Evolutionary conservation across 2,888 invertebrate species (phyloP).

Genomic region (Leptinotarsa rubiginosa): DNA sequence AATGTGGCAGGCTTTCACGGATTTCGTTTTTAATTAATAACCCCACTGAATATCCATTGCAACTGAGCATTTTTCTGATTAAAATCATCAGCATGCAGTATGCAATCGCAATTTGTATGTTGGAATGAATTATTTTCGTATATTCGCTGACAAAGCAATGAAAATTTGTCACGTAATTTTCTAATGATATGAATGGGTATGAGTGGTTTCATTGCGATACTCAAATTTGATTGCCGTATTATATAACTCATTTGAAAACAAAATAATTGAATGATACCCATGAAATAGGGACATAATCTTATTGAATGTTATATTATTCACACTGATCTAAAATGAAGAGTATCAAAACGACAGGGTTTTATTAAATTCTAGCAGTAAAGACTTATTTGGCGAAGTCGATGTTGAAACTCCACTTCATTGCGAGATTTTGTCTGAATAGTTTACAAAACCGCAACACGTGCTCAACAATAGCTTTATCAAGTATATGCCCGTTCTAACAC

Average conservation of each 20-base stretch:
- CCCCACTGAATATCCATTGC: conserved; percentile 12
- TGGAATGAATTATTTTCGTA: conserved; percentile 29
- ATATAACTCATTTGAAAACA: neutral
- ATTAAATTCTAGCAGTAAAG: too few species aligned
- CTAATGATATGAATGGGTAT: conserved; percentile 6
- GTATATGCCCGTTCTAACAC: too few species aligned
- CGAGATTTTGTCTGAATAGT: too few species aligned
- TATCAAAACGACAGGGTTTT: too few species aligned
- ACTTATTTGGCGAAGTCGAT: neutral
- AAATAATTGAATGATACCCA: neutral
- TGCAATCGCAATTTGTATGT: conserved; percentile 15
- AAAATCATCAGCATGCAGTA: conserved; percentile 15
- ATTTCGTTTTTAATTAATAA: conserved; percentile 17
- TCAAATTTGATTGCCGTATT: conserved; percentile 9
- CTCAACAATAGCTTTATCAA: too few species aligned
- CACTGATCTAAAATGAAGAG: too few species aligned
- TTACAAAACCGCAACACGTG: too few species aligned
- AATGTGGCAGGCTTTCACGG: conserved; percentile 7
- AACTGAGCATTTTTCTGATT: conserved; percentile 4
- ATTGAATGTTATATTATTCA: neutral
- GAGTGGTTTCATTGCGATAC: neutral
- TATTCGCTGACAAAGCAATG: conserved; percentile 30
- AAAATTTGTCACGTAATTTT: conserved; percentile 23
- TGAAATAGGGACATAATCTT: neutral
- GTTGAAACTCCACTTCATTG: neutral